A percentile compares a stretch with the other conserved stretches of the same genome.
Conservation (phyloP, 2,797 vertebrate species). For the Heliangelus exortis region DNA sequence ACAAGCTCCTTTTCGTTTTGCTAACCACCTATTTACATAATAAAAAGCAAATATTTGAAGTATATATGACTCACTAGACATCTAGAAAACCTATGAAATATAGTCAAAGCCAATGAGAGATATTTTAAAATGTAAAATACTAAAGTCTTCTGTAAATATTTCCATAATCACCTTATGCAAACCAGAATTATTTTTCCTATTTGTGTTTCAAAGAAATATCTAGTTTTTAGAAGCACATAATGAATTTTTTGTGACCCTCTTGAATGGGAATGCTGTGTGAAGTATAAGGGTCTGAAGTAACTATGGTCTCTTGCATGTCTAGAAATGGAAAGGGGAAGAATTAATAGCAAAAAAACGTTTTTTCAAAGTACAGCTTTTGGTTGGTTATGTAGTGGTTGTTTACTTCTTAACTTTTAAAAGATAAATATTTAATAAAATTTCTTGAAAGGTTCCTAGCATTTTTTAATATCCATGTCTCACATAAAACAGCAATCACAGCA, state of each 20-base stretch:
- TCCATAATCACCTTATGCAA: neutral
- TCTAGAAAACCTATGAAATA: neutral
- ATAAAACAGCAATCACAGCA: neutral
- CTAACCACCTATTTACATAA: neutral
- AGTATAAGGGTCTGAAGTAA: neutral
- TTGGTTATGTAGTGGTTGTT: neutral
- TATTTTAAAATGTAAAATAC: neutral
- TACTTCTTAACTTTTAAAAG: neutral
- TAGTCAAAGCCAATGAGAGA: neutral
- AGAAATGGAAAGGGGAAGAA: conserved; percentile 20
- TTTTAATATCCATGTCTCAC: neutral
- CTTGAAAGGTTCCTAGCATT: neutral
- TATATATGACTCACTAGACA: neutral
- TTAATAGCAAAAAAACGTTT: neutral
- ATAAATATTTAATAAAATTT: neutral
- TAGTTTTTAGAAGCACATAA: neutral
- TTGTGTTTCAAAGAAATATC: neutral
- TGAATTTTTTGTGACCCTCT: neutral
- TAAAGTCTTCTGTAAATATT: conserved; percentile 43
- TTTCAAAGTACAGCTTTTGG: neutral
- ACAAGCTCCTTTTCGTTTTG: neutral
- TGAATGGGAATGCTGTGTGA: conserved; percentile 1
- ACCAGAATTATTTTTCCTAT: neutral
- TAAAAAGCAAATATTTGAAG: neutral
- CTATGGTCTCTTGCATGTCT: neutral